Conservation (phyloP, 2,113 vertebrate genomes). For the Rhombomys opimus region DNA sequence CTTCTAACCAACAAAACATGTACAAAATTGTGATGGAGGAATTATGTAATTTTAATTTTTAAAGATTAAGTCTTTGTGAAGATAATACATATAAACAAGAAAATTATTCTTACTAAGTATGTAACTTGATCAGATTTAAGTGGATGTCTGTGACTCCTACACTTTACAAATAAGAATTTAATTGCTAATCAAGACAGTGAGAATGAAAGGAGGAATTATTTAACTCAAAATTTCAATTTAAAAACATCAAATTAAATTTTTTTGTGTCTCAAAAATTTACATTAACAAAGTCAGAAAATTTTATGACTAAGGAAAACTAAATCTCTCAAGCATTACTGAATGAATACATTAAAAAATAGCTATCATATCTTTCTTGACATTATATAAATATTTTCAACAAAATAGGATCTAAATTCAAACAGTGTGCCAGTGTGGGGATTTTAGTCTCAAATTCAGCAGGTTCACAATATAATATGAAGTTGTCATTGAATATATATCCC, state of each 20-base stretch:
- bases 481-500: background rate
- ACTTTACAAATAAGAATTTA: background rate
- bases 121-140: background rate
- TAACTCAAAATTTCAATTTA: background rate
- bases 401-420: constrained; percentile 17
- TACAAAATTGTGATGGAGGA: background rate
- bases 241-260: constrained; percentile 28
- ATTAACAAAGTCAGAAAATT: background rate
- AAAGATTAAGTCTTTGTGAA: background rate
- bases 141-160: background rate
- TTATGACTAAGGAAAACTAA: background rate
- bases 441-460: background rate
- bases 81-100: background rate
- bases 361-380: background rate
- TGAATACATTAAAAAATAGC: background rate
- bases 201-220: constrained; percentile 8
- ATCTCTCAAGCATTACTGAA: background rate
- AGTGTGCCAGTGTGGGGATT: background rate
- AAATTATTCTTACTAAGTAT: constrained; percentile 16
- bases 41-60: background rate
- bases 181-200: constrained; percentile 32
- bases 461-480: background rate
- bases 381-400: background rate
- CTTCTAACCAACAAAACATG: background rate
- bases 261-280: background rate